phyloP scores from a whole-genome alignment of 2,113 vertebrate genomes.

The Eurystomus gularis region DNA sequence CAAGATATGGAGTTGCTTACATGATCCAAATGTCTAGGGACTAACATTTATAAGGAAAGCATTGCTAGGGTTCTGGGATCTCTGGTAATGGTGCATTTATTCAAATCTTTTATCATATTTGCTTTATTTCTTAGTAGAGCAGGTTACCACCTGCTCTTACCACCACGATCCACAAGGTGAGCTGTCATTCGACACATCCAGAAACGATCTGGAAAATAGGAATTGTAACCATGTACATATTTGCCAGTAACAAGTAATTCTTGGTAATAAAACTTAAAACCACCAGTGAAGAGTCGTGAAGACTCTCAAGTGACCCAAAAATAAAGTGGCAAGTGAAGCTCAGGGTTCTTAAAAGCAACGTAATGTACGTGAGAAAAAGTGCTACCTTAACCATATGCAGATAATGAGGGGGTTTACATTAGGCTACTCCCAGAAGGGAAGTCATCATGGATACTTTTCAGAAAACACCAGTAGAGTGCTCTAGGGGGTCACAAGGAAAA shows the following conservation, averaged over 20 bases:
- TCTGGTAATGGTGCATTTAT: neutral
- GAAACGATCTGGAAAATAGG: neutral
- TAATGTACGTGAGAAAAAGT: neutral
- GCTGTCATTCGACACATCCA: neutral
- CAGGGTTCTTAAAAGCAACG: neutral
- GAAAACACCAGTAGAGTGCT: neutral
- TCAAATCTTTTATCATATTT: neutral
- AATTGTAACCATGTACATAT: neutral
- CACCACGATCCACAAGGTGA: accelerated
- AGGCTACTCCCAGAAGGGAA: neutral
- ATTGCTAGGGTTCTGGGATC: neutral
- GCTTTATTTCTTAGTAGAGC: neutral
- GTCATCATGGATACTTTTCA: neutral
- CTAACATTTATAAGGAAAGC: neutral
- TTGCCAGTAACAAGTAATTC: neutral
- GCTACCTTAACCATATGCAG: neutral
- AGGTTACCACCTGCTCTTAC: neutral
- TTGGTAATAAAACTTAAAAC: neutral
- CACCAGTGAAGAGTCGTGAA: neutral
- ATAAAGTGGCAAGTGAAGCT: neutral
- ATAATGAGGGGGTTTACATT: neutral
- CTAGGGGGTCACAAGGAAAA: neutral
- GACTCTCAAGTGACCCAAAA: neutral
- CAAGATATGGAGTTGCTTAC: neutral
- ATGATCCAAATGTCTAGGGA: neutral